Evolutionary conservation across 2,113 vertebrate species (phyloP).

Genomic region (Rhineura floridana): DNA sequence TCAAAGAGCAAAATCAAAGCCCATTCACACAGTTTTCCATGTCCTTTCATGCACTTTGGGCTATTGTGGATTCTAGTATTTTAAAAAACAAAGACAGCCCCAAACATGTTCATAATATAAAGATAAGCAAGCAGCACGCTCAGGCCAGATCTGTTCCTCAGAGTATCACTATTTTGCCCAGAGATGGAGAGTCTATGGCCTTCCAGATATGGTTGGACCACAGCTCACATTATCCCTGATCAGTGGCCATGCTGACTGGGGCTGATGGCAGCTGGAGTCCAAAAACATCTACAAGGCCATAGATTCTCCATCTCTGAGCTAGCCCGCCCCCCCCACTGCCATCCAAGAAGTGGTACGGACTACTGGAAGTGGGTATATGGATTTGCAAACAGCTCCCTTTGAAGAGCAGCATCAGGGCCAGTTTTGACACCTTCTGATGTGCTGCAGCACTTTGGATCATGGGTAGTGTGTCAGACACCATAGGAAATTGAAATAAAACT

Average conservation of each 20-base stretch:
- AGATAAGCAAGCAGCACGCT: not conserved
- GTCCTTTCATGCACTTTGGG: not conserved
- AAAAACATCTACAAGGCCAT: not conserved
- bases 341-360: not conserved
- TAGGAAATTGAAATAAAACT: not conserved
- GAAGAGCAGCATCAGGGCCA: not conserved
- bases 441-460: not conserved
- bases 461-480: not conserved
- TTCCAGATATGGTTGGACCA: not conserved
- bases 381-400: not conserved
- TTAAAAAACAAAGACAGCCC: not conserved
- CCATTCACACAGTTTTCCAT: not conserved
- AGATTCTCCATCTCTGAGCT: not conserved
- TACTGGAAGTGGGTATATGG: not conserved
- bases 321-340: not conserved
- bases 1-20: conserved; percentile 2
- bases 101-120: not conserved
- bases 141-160: not conserved
- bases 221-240: not conserved
- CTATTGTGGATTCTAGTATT: not conserved
- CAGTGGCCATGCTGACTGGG: not conserved
- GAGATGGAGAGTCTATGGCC: not conserved
- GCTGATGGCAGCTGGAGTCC: not conserved
- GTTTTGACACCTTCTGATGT: no score
- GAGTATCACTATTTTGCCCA: not conserved